phyloP scores from a whole-genome alignment of 2,797 vertebrate species.

The Sebastes goodei region DNA sequence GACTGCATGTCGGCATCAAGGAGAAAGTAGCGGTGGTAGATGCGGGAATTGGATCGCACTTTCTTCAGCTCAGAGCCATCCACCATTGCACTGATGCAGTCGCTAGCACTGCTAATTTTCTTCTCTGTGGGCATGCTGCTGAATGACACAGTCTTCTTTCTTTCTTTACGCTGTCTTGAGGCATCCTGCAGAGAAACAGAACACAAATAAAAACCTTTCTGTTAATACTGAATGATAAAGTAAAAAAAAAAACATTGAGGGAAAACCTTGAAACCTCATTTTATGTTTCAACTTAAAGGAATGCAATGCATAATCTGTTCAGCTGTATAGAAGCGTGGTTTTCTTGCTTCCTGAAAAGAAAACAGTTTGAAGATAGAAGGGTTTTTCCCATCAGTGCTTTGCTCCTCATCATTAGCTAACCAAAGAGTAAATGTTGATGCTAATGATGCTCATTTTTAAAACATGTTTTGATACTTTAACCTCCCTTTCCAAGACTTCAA shows the following conservation, averaged over 20 bases:
- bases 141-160: slow-evolving; percentile 98
- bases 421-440: neutral
- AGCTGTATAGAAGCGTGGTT: neutral
- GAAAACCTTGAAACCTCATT: neutral
- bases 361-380: neutral
- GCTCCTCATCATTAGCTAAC: neutral
- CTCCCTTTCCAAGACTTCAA: neutral
- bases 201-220: slow-evolving; percentile 1
- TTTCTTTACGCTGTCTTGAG: slow-evolving; percentile 92
- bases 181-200: slow-evolving; percentile 86
- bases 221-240: neutral
- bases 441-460: too few species aligned
- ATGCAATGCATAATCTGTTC: neutral
- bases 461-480: too few species aligned
- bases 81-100: slow-evolving; percentile 96
- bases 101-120: slow-evolving; percentile 96
- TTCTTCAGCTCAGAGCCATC: slow-evolving; percentile 97
- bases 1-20: slow-evolving; percentile 98
- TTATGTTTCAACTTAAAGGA: neutral
- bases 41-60: slow-evolving; percentile 94
- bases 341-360: neutral
- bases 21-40: slow-evolving; percentile 95
- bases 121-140: slow-evolving; percentile 99
- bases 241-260: neutral
- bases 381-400: neutral